Percentiles rank a stretch among this genome's conserved stretches.
Conservation (phyloP, 2,113 vertebrate genomes). For the Tautogolabrus adspersus region DNA sequence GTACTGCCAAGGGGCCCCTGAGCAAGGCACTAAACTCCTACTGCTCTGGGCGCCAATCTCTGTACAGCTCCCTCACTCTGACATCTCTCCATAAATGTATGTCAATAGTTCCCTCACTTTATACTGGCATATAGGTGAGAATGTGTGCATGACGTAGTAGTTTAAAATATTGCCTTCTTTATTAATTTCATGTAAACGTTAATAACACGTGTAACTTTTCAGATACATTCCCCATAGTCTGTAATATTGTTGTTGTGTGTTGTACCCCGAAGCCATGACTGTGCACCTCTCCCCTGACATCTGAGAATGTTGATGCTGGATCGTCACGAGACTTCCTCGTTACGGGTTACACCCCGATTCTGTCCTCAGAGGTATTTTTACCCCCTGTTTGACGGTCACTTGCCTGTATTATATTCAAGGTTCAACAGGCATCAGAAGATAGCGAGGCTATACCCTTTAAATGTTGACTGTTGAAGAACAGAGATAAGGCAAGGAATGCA, state of each 20-base stretch:
- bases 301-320: conserved; percentile 28
- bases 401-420: not conserved
- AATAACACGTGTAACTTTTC: not conserved
- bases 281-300: conserved; percentile 12
- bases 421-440: conserved; percentile 15
- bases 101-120: too few species aligned
- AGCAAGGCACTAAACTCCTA: too few species aligned
- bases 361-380: conserved; percentile 55
- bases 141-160: too few species aligned
- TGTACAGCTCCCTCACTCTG: too few species aligned
- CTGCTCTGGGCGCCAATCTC: too few species aligned
- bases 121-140: too few species aligned
- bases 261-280: conserved; percentile 4
- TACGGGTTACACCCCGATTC: conserved; percentile 14
- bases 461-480: conserved; percentile 12
- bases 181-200: not conserved
- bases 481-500: conserved; percentile 41
- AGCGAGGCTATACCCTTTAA: conserved; percentile 32
- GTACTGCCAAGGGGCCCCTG: too few species aligned
- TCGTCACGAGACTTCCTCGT: conserved; percentile 42
- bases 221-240: not conserved
- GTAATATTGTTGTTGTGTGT: conserved; percentile 17
- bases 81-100: too few species aligned
- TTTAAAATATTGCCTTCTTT: not conserved
- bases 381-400: conserved; percentile 30